phyloP scores from a whole-genome alignment of 2,888 invertebrate genomes.

The Laspeyria flexula region DNA sequence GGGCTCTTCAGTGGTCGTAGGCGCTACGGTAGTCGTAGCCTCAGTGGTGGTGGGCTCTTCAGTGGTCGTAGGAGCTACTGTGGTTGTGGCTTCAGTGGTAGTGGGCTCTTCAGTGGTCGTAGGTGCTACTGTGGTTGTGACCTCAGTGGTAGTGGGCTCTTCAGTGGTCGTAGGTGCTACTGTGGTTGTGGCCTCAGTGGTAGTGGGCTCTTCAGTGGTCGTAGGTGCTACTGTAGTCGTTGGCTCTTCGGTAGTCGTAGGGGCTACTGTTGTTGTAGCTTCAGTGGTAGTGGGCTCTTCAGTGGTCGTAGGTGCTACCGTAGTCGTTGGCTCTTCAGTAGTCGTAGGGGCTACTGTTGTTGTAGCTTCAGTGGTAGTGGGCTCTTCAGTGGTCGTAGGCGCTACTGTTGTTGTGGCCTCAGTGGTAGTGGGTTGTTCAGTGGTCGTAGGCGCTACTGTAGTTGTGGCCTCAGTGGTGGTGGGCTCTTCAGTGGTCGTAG shows the following conservation, averaged over 20 bases:
- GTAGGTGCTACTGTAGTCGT: too few species aligned
- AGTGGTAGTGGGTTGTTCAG: slow-evolving; percentile 7
- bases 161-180: slow-evolving; percentile 4
- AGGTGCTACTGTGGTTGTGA: background rate
- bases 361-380: slow-evolving; percentile 4
- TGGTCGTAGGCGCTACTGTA: slow-evolving; percentile 7
- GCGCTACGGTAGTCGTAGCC: background rate
- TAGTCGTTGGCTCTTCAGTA: slow-evolving; percentile 1
- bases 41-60: background rate
- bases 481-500: too few species aligned
- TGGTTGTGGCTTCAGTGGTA: background rate
- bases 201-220: background rate
- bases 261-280: background rate
- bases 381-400: slow-evolving; percentile 2
- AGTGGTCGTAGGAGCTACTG: slow-evolving; percentile 4
- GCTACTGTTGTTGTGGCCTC: slow-evolving; percentile 2
- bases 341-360: slow-evolving; percentile 8
- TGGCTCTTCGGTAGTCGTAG: too few species aligned
- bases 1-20: background rate
- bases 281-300: slow-evolving; percentile 10
- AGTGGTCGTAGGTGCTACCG: slow-evolving; percentile 5
- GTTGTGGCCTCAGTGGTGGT: background rate
- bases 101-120: slow-evolving; percentile 6
- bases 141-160: background rate
- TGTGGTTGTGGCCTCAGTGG: background rate